Evolutionary conservation across 2,888 invertebrate species (phyloP).

Genomic region (Chrysopilus asiliformis): DNA sequence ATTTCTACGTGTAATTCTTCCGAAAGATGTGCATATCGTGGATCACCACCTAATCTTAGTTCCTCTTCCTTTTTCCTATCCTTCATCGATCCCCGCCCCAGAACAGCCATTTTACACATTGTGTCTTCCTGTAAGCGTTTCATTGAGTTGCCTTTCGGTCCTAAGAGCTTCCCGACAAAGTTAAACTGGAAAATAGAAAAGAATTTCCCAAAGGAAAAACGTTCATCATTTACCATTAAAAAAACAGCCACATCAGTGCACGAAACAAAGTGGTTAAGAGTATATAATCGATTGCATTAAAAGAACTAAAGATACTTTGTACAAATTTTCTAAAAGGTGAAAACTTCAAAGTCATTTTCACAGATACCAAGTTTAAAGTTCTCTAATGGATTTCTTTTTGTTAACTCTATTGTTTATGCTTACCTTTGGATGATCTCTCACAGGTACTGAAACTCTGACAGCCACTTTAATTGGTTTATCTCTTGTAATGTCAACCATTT

Average conservation of each 20-base stretch:
- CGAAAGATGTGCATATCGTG: slow-evolving; percentile 83
- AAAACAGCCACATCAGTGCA: background rate
- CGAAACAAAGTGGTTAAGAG: background rate
- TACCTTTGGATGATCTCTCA: slow-evolving; percentile 77
- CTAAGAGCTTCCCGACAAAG: slow-evolving; percentile 87
- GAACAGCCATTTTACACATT: slow-evolving; percentile 90
- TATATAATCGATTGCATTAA: background rate
- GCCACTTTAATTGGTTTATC: slow-evolving; percentile 80
- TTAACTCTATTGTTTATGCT: slow-evolving; percentile 22
- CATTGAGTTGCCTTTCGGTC: slow-evolving; percentile 86
- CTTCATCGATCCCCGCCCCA: slow-evolving; percentile 88
- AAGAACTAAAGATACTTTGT: background rate
- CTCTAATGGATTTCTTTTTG: background rate
- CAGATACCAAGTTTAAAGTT: no score
- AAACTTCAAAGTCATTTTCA: no score
- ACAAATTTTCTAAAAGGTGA: no score
- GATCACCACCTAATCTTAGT: slow-evolving; percentile 74
- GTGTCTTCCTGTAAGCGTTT: slow-evolving; percentile 88
- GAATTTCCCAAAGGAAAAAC: background rate
- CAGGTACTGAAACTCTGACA: slow-evolving; percentile 73
- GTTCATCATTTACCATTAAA: no score
- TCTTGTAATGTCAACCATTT: slow-evolving; percentile 74
- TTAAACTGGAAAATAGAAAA: slow-evolving; percentile 59
- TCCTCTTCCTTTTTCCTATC: slow-evolving; percentile 92
- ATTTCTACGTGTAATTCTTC: slow-evolving; percentile 89